Conservation (phyloP, 2,797 vertebrate genomes). For the Odontamblyopus rebecca region DNA sequence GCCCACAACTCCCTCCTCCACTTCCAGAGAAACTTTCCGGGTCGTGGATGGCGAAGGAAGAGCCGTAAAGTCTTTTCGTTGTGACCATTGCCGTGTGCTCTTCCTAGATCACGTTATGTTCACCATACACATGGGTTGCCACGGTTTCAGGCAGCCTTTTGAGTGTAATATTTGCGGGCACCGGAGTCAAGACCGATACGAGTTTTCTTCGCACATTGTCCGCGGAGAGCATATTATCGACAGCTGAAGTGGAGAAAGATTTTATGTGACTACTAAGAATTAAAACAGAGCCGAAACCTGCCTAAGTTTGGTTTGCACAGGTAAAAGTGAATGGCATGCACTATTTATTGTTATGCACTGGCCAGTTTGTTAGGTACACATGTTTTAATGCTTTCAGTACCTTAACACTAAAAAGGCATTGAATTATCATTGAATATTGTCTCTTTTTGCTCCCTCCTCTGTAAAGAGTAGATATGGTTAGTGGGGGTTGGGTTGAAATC, state of each 20-base stretch:
- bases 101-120: constrained; percentile 99
- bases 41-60: constrained; percentile 88
- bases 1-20: constrained; percentile 74
- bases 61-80: constrained; percentile 87
- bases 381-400: background rate
- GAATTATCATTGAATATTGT: background rate
- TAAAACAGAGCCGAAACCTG: constrained; percentile 65
- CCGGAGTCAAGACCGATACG: constrained; percentile 96
- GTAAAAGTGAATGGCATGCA: constrained; percentile 35
- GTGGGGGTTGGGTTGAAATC: background rate
- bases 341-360: constrained; percentile 6
- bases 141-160: constrained; percentile 96
- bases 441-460: background rate
- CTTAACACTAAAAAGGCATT: background rate
- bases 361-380: constrained; percentile 2
- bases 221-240: constrained; percentile 91
- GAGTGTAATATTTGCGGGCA: constrained; percentile 99
- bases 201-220: constrained; percentile 97
- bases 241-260: constrained; percentile 55
- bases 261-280: constrained; percentile 34
- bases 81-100: constrained; percentile 92
- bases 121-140: constrained; percentile 99
- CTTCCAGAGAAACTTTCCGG: constrained; percentile 84
- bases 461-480: background rate
- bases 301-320: constrained; percentile 79